phyloP scores from a whole-genome alignment of 2,797 vertebrate species.

The Babyrousa celebensis region DNA sequence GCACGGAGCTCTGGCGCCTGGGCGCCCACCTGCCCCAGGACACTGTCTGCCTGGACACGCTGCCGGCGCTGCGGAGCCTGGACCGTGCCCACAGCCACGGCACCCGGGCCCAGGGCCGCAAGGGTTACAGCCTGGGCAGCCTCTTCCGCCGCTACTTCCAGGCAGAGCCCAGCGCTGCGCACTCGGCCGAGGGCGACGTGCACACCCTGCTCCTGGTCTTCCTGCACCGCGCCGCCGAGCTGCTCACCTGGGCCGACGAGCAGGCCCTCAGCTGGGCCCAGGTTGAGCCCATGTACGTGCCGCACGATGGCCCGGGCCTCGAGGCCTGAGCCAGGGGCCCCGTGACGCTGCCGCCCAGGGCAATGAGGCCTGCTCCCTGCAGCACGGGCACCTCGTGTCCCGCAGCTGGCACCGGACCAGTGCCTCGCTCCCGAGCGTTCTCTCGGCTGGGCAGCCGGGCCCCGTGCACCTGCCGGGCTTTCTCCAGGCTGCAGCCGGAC shows the following conservation, averaged over 20 bases:
- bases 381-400: background rate
- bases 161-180: conserved; percentile 77
- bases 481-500: background rate
- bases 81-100: conserved; percentile 66
- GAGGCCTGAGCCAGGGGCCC: conserved; percentile 31
- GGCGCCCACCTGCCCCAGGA: conserved; percentile 75
- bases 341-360: background rate
- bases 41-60: conserved; percentile 87
- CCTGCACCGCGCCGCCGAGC: conserved; percentile 76
- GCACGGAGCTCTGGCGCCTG: conserved; percentile 85
- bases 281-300: conserved; percentile 86
- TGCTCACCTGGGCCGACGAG: conserved; percentile 81
- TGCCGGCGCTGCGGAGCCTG: conserved; percentile 83
- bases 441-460: background rate
- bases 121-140: conserved; percentile 83
- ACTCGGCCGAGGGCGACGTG: conserved; percentile 89
- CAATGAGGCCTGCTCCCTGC: background rate
- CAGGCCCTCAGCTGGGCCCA: conserved; percentile 83
- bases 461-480: background rate
- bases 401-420: background rate
- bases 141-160: conserved; percentile 85
- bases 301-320: background rate
- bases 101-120: conserved; percentile 65
- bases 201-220: conserved; percentile 88
- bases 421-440: background rate